Evolutionary conservation across 1,140 invertebrate genomes (phyloP).

Genomic region (Heliothis virescens): DNA sequence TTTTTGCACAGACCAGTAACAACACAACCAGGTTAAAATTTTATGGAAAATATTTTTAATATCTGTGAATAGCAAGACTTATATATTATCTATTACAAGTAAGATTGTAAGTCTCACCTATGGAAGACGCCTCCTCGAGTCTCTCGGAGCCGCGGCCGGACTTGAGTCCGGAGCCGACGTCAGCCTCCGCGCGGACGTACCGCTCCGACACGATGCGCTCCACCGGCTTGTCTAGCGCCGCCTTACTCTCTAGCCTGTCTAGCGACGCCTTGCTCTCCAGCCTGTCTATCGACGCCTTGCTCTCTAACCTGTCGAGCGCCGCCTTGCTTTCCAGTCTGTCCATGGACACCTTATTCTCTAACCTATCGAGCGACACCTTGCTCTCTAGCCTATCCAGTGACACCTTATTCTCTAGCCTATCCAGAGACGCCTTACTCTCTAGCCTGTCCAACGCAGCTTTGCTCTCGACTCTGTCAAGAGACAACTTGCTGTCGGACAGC

Average conservation of each 20-base stretch:
- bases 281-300: constrained; percentile 53
- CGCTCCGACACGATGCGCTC: constrained; percentile 65
- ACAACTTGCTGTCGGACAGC: constrained; percentile 47
- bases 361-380: constrained; percentile 52
- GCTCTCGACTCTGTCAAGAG: too few species aligned
- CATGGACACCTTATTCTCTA: constrained; percentile 42
- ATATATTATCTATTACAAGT: background rate
- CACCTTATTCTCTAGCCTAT: constrained; percentile 40
- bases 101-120: constrained; percentile 60
- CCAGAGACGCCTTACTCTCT: constrained; percentile 41
- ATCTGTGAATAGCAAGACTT: background rate
- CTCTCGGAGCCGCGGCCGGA: constrained; percentile 65
- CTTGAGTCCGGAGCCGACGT: constrained; percentile 76
- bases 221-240: constrained; percentile 56
- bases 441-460: constrained; percentile 38
- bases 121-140: constrained; percentile 68
- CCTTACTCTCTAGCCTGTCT: constrained; percentile 44
- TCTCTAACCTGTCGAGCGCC: constrained; percentile 59
- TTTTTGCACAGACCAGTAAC: too few species aligned
- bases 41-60: too few species aligned
- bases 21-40: too few species aligned
- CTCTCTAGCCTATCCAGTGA: constrained; percentile 41
- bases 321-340: constrained; percentile 53
- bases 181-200: constrained; percentile 76
- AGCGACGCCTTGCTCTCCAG: constrained; percentile 45